Percentiles rank a stretch among this genome's conserved stretches.
Conservation (phyloP, 2,113 vertebrate genomes). For the Tauraco erythrolophus region DNA sequence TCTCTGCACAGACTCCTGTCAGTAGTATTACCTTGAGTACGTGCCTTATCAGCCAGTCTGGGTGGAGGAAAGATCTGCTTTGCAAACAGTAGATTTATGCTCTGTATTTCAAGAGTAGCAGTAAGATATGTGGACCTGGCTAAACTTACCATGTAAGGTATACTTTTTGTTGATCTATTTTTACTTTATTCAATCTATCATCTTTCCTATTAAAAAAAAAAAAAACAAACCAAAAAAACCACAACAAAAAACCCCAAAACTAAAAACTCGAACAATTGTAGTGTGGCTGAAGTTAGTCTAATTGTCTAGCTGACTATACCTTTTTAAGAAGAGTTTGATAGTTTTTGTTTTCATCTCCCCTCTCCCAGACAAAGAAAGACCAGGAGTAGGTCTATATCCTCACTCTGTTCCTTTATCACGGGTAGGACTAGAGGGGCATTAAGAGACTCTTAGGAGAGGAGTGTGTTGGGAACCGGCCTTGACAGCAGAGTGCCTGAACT, state of each 20-base stretch:
- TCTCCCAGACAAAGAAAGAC: not conserved
- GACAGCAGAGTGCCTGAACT: not conserved
- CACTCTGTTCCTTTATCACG: not conserved
- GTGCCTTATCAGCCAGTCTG: not conserved
- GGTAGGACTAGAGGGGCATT: not conserved
- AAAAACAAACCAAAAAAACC: not conserved
- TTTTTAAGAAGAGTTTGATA: not conserved
- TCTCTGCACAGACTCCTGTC: not conserved
- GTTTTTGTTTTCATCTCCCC: not conserved
- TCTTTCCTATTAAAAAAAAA: not conserved
- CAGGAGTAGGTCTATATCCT: not conserved
- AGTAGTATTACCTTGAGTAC: not conserved
- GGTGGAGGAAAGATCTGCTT: not conserved
- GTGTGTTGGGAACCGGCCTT: not conserved
- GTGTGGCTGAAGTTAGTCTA: not conserved
- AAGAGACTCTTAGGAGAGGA: not conserved
- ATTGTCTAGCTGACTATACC: not conserved
- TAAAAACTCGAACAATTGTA: not conserved
- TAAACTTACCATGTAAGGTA: not conserved
- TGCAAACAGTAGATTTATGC: not conserved
- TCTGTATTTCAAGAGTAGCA: not conserved
- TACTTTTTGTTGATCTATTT: not conserved
- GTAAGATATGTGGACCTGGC: not conserved
- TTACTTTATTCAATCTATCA: not conserved
- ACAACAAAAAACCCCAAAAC: no score